Percentiles rank a stretch among this genome's conserved stretches.
Conservation (phyloP, 2,113 vertebrate genomes). For the Protomyctophum bolini region DNA sequence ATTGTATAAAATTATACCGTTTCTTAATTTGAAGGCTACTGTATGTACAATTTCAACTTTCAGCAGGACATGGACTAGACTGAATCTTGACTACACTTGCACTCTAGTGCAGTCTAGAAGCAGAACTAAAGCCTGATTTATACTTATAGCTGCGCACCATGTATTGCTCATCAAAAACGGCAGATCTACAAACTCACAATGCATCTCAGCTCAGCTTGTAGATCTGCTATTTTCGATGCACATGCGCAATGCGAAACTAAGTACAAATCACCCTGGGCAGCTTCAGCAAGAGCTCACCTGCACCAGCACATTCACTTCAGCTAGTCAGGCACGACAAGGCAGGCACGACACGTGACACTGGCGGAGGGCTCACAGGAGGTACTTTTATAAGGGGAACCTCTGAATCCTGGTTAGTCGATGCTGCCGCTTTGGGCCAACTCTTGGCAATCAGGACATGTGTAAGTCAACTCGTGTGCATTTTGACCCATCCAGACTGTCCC, state of each 20-base stretch:
- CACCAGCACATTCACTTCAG: conserved; percentile 53
- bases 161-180: too few species aligned
- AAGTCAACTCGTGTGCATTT: conserved; percentile 72
- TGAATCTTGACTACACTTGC: not conserved
- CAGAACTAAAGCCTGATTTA: not conserved
- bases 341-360: conserved; percentile 59
- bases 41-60: too few species aligned
- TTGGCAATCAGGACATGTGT: conserved; percentile 79
- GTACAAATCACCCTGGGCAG: not conserved
- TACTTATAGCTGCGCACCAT: too few species aligned
- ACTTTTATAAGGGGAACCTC: conserved; percentile 31
- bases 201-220: too few species aligned
- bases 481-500: conserved; percentile 70
- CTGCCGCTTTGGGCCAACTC: conserved; percentile 60
- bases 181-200: too few species aligned
- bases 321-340: conserved; percentile 57
- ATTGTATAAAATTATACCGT: too few species aligned
- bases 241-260: too few species aligned
- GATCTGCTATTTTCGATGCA: too few species aligned
- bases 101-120: not conserved
- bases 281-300: conserved; percentile 61
- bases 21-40: too few species aligned
- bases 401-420: conserved; percentile 56
- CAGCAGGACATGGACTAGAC: not conserved
- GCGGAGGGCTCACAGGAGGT: conserved; percentile 39